Percentiles rank a stretch among this genome's conserved stretches.
Conservation (phyloP, 1,140 invertebrate genomes). For the Pantala flavescens region DNA sequence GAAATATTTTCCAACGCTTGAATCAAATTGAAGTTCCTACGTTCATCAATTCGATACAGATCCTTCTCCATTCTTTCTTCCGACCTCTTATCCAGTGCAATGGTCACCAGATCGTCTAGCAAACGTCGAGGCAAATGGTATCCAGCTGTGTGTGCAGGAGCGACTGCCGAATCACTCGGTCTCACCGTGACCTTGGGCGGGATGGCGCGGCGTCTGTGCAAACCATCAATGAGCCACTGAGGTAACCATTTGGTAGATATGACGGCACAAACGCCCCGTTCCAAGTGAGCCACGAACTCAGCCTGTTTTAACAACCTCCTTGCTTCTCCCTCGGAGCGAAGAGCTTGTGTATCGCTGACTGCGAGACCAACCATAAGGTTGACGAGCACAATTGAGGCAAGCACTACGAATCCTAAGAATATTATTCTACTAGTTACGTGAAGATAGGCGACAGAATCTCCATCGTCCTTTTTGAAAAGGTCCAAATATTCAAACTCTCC, state of each 20-base stretch:
- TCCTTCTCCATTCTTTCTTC: not conserved
- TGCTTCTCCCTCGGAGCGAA: slow-evolving; percentile 31
- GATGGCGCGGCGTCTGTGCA: not conserved
- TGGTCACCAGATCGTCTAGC: not conserved
- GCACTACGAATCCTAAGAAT: slow-evolving; percentile 30
- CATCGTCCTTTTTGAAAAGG: slow-evolving; percentile 29
- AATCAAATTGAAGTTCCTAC: not conserved
- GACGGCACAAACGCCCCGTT: slow-evolving; percentile 18
- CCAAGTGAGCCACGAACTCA: slow-evolving; percentile 34
- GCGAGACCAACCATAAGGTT: slow-evolving; percentile 38
- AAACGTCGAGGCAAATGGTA: not conserved
- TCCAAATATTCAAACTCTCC: slow-evolving; percentile 44
- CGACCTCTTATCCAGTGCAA: not conserved
- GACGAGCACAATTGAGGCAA: slow-evolving; percentile 36
- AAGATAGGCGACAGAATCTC: not conserved
- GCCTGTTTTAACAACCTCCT: slow-evolving; percentile 35
- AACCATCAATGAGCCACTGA: not conserved
- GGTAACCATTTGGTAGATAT: not conserved
- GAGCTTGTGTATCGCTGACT: slow-evolving; percentile 35
- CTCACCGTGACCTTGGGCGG: not conserved
- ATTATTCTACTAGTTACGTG: slow-evolving; percentile 25
- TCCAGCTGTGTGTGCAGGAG: not conserved
- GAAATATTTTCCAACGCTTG: not conserved
- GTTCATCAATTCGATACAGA: not conserved
- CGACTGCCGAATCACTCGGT: not conserved